Evolutionary conservation across 2,888 invertebrate genomes (phyloP).

Genomic region (Nomada ferruginata): DNA sequence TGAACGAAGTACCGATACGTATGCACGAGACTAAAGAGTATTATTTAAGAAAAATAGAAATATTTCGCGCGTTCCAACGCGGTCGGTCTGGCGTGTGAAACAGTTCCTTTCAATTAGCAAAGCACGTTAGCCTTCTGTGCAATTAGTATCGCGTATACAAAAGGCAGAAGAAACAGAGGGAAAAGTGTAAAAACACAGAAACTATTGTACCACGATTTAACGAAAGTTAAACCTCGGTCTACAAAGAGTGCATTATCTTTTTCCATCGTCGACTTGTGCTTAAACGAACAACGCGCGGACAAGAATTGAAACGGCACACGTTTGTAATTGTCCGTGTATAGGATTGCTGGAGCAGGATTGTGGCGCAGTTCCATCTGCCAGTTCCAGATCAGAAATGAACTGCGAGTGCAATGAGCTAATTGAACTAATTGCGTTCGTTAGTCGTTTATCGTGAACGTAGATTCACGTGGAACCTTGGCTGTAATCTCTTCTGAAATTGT

Average conservation of each 20-base stretch:
- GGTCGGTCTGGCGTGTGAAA: slow-evolving; percentile 11
- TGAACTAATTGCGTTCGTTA: slow-evolving; percentile 79
- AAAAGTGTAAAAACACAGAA: not conserved
- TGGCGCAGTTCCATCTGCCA: slow-evolving; percentile 48
- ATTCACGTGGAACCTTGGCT: slow-evolving; percentile 25
- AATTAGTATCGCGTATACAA: slow-evolving; percentile 25
- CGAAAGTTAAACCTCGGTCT: not conserved
- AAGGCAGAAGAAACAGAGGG: not conserved
- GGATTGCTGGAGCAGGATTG: slow-evolving; percentile 24
- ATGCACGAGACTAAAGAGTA: not conserved
- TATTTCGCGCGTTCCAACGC: not conserved
- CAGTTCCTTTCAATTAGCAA: slow-evolving; percentile 26
- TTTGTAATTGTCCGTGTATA: slow-evolving; percentile 11
- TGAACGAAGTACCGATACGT: no score
- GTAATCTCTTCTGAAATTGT: slow-evolving; percentile 1
- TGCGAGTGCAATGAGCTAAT: slow-evolving; percentile 73
- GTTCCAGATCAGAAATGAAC: slow-evolving; percentile 67
- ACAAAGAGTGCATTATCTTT: not conserved
- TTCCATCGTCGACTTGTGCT: not conserved
- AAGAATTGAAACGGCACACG: not conserved
- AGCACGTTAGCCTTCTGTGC: slow-evolving; percentile 14
- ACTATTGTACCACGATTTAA: slow-evolving; percentile 1
- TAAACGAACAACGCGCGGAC: not conserved
- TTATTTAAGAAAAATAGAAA: not conserved
- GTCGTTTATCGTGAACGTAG: slow-evolving; percentile 61